These are phyloP conservation scores for Enteromius unitaeniatus DNA, from an alignment of 2,797 vertebrate species.

Conservation along the genomic window DNA sequence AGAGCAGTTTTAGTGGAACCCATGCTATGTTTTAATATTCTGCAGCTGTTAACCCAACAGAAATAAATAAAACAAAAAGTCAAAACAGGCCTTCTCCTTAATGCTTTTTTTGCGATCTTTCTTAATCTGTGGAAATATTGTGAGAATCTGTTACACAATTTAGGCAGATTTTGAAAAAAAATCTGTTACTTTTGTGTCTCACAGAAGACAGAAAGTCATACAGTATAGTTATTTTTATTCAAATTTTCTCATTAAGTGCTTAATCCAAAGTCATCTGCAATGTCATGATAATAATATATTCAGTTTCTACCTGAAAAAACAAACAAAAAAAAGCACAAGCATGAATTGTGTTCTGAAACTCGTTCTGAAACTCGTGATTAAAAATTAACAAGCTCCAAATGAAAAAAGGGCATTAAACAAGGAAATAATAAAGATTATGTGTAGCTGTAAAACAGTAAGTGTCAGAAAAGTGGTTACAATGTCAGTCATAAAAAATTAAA, in stretches of 20 bases:
- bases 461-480: constrained; percentile 38
- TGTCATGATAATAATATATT: constrained; percentile 10
- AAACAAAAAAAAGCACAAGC: background rate
- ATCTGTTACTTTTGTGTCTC: background rate
- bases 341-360: constrained; percentile 15
- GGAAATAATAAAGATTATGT: constrained; percentile 22
- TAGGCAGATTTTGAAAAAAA: background rate
- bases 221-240: background rate
- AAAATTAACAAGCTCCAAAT: constrained; percentile 6
- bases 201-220: background rate
- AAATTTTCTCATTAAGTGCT: background rate
- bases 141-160: background rate
- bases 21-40: constrained; percentile 2
- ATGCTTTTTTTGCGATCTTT: background rate
- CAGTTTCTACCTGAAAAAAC: background rate
- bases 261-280: background rate
- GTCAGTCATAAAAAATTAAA: background rate
- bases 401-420: constrained; percentile 7
- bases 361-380: background rate
- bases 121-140: background rate
- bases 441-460: constrained; percentile 23
- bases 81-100: background rate
- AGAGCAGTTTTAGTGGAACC: background rate
- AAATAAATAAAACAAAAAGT: background rate
- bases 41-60: background rate